phyloP scores from a whole-genome alignment of 2,888 invertebrate genomes.

The Oxycera nigricornis region DNA sequence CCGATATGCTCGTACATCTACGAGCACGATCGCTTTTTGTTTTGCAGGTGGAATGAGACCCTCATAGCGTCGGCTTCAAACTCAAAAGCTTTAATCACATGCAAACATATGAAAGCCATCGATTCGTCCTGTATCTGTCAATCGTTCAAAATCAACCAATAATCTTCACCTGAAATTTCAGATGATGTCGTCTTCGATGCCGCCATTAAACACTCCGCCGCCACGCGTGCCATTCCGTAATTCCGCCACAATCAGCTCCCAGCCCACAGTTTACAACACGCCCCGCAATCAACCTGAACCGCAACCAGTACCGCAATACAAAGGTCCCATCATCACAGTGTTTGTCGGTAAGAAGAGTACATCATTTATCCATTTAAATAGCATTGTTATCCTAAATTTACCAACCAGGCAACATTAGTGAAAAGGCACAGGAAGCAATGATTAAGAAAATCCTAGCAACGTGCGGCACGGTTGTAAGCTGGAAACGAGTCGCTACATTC shows the following conservation, averaged over 20 bases:
- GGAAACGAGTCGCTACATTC: constrained; percentile 98
- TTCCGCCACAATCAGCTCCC: constrained; percentile 62
- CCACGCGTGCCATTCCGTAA: constrained; percentile 59
- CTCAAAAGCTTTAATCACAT: no score
- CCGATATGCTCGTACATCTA: no score
- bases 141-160: not conserved
- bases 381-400: not conserved
- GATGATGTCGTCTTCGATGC: constrained; percentile 65
- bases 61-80: no score
- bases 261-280: constrained; percentile 59
- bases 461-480: constrained; percentile 93
- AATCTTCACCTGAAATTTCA: constrained; percentile 49
- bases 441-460: constrained; percentile 89
- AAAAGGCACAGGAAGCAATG: constrained; percentile 94
- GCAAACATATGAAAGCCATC: no score
- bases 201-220: constrained; percentile 61
- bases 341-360: constrained; percentile 77
- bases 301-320: constrained; percentile 57
- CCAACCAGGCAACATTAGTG: constrained; percentile 81
- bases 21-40: no score
- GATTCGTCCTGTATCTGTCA: no score
- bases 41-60: no score
- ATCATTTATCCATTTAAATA: not conserved
- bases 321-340: constrained; percentile 93
- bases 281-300: constrained; percentile 52